Evolutionary conservation across 1,140 invertebrate genomes (phyloP).

Genomic region (Bombus cullumanus): DNA sequence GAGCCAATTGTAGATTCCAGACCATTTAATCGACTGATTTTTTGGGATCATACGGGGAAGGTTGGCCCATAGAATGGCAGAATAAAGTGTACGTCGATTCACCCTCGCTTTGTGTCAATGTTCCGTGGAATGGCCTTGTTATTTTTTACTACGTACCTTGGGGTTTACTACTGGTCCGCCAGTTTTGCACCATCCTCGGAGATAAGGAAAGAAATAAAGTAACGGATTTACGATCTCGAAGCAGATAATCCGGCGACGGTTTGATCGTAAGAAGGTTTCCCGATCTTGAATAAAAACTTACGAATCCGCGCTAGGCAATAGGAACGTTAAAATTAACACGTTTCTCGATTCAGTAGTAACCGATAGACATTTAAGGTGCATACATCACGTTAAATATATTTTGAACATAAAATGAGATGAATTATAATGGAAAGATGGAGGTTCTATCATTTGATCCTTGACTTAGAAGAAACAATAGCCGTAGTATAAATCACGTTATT

Average conservation of each 20-base stretch:
- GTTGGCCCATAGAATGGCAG: constrained; percentile 30
- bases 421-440: too few species aligned
- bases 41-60: constrained; percentile 25
- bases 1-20: constrained; percentile 73
- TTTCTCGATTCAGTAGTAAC: neutral
- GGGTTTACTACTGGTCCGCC: constrained; percentile 53
- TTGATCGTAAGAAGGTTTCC: neutral
- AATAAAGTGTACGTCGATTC: constrained; percentile 50
- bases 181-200: constrained; percentile 54
- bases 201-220: constrained; percentile 52
- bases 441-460: too few species aligned
- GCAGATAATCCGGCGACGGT: constrained; percentile 18
- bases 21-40: constrained; percentile 72
- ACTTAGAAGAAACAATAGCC: too few species aligned
- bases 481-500: too few species aligned
- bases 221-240: constrained; percentile 52
- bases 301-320: too few species aligned
- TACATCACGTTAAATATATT: neutral
- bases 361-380: neutral
- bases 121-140: constrained; percentile 70
- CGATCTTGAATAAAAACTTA: neutral
- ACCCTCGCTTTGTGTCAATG: constrained; percentile 31
- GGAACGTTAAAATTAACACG: neutral
- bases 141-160: constrained; percentile 72
- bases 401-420: too few species aligned